Base-by-base conservation (phyloP, 2,888 invertebrate species). In the Autographa pulchrina region DNA sequence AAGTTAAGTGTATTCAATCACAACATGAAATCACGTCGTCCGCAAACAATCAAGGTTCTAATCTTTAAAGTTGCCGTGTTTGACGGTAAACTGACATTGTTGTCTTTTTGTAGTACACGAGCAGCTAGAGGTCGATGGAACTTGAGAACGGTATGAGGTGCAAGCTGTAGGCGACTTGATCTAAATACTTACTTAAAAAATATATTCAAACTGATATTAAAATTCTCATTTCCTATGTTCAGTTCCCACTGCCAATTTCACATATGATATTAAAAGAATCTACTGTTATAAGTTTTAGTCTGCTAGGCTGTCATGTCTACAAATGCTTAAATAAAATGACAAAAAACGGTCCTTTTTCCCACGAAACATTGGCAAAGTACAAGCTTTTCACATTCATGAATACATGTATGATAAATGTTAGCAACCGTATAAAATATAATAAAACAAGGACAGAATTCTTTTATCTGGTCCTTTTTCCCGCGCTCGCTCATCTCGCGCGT, bases 11-110 rank as follows among this genome's bases (percentile, higher is more conserved):
- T 72, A 59, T 68, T 64, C 54, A 75, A 63, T 66, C 60, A 62
- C 64, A 56, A 20, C 70, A 43, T 62, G 43, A 60, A 43, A 68
- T 71, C 67, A 69, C 61, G 62, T 6, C 41, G 69, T 62, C 48
- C 7, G 65, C 72, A 74, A 68, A 81, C 82, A 73, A 83, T 80
- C 68, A 62, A 56, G 70, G 68, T 70, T 72, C 66, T 80, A 74
- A 81, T 77, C 77, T 83, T 70, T 71, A 65, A 68, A 67, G 68
- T 74, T 74, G 35, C 32, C 68, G 75, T 69, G 58, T 76, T 71
- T 76, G 64, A 77, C 35, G 20, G 59, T 56, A 80, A 69, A 80
- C 66, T 80, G 25, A 69, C 32, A 20, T 35, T 62, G 80, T 65
- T 59, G 63, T 41, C 62, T 74, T 72, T 80, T 72, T 72, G 67